phyloP scores from a whole-genome alignment of 2,113 vertebrate genomes.

The Platanista minor region DNA sequence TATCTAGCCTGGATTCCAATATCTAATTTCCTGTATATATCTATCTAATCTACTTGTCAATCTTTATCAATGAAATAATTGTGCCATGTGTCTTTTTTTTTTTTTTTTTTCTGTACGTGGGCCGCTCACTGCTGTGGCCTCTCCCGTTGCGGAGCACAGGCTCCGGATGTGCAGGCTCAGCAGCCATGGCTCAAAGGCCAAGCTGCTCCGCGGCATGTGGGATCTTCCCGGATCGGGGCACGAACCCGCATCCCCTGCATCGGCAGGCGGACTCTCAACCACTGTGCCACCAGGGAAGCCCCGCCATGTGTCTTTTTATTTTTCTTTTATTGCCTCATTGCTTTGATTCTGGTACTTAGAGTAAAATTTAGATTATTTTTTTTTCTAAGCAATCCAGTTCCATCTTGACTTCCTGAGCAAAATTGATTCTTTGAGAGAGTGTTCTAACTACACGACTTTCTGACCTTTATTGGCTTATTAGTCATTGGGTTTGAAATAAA shows the following conservation, averaged over 20 bases:
- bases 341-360: background rate
- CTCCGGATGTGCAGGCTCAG: too few species aligned
- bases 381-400: background rate
- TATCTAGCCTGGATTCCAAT: background rate
- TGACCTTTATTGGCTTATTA: background rate
- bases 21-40: background rate
- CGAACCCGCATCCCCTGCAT: too few species aligned
- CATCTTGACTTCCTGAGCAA: background rate
- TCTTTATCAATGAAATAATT: background rate
- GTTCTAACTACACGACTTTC: background rate
- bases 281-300: too few species aligned
- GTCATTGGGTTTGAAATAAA: background rate
- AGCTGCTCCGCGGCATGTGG: too few species aligned
- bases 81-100: too few species aligned
- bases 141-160: too few species aligned
- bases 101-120: too few species aligned
- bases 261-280: too few species aligned
- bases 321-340: background rate
- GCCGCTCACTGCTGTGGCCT: too few species aligned
- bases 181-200: too few species aligned
- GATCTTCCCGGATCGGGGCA: too few species aligned
- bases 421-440: background rate
- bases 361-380: background rate
- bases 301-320: background rate
- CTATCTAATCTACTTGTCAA: background rate